phyloP scores from a whole-genome alignment of 2,888 invertebrate genomes.

The Tryphoninae sp. region DNA sequence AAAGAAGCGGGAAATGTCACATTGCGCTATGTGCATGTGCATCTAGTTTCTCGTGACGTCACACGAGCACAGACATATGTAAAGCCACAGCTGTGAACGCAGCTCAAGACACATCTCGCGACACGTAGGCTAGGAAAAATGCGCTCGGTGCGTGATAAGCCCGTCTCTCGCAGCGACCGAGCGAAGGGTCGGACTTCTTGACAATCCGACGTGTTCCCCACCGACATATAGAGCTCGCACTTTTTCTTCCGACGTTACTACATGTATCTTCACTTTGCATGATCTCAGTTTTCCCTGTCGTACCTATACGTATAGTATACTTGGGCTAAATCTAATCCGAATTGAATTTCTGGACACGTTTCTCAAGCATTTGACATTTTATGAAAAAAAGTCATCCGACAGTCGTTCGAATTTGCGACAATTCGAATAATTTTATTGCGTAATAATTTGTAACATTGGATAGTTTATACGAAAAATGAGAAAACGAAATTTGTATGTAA shows the following conservation, averaged over 20 bases:
- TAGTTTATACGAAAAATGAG: too few species aligned
- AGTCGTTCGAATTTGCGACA: too few species aligned
- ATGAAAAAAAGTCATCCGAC: too few species aligned
- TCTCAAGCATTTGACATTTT: not conserved
- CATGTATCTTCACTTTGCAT: not conserved
- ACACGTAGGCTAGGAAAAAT: slow-evolving; percentile 50
- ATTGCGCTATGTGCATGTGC: slow-evolving; percentile 11
- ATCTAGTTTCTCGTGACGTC: slow-evolving; percentile 5
- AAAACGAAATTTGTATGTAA: too few species aligned
- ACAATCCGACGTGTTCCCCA: slow-evolving; percentile 40
- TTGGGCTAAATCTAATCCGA: not conserved
- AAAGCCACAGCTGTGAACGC: slow-evolving; percentile 11
- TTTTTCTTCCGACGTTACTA: slow-evolving; percentile 3
- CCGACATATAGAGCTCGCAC: slow-evolving; percentile 29
- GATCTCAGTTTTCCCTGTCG: not conserved
- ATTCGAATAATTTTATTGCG: too few species aligned
- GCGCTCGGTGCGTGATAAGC: slow-evolving; percentile 48
- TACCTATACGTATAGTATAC: not conserved
- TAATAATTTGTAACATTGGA: too few species aligned
- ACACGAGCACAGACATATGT: not conserved
- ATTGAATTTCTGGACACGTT: not conserved
- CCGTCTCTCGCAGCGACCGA: not conserved
- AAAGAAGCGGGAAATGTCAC: slow-evolving; percentile 41
- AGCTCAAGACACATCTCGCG: slow-evolving; percentile 41
- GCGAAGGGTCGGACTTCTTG: slow-evolving; percentile 40